Base-by-base conservation (phyloP, 2,888 invertebrate species). In the Mactromeris polynyma region DNA sequence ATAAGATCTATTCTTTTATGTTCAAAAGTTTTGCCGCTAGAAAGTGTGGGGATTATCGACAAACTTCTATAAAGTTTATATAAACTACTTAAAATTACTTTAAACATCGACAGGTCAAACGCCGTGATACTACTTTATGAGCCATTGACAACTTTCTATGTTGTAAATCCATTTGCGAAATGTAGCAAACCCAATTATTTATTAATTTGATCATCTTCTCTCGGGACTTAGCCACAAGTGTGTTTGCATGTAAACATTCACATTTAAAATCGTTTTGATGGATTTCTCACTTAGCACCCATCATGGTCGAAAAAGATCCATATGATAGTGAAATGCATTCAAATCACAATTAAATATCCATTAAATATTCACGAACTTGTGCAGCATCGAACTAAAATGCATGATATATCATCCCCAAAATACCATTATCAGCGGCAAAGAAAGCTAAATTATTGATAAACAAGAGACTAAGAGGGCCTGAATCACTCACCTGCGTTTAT, bases 1-100 rank as follows among this genome's bases (percentile, higher is more conserved):
- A 64, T 26, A n/a, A n/a, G 58, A 64, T 64, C 26, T 64, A 64
- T 64, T 64, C 58, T 64, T 64, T 64, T 64, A 64, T 64, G n/a
- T 9, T 64, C 3, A 3, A 64, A 64, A 64, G 3, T 6, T n/a
- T n/a, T n/a, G 26, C 9, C 0, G 58, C 2, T 26, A 26, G 58
- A 64, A 64, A 64, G 58, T 64, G 58, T 26, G 58, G 7, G 58
- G 58, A 9, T 64, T 26, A 64, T 26, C 2, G 9, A 64, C 58
- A n/a, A 51, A 51, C 17, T 51, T 51, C 51, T 51, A 51, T 51
- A 51, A 9, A 64, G 58, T 64, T 64, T 64, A 64, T 64, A 6
- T 64, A 64, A 0, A 64, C 58, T 26, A 26, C 58, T 64, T 64
- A 64, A 64, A 64, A 26, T 64, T 26, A 64, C 26, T 64, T 64